Evolutionary conservation across 2,113 vertebrate genomes (phyloP).

Genomic region (Tauraco erythrolophus): DNA sequence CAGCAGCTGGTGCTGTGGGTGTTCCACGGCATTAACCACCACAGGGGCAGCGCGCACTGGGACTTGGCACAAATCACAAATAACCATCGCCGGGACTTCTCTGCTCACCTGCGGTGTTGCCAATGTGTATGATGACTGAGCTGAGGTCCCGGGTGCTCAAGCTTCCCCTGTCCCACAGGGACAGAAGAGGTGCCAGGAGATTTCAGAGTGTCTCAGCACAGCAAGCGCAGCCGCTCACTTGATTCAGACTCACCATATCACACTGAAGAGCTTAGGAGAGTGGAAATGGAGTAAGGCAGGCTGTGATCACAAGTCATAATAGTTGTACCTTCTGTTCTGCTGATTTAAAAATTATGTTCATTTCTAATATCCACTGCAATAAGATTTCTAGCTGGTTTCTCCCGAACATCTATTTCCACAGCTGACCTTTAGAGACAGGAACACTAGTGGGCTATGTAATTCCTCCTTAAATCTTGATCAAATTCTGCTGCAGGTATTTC

Average conservation of each 20-base stretch:
- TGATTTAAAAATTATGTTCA: neutral
- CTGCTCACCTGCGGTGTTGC: neutral
- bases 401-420: neutral
- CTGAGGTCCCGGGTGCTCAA: fast-evolving
- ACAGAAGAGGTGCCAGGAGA: neutral
- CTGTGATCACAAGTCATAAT: neutral
- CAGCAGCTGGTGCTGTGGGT: neutral
- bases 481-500: conserved; percentile 3
- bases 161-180: neutral
- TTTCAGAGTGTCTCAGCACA: neutral
- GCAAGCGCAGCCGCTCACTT: neutral
- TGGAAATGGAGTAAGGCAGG: neutral
- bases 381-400: neutral
- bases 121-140: neutral
- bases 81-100: fast-evolving
- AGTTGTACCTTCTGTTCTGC: neutral
- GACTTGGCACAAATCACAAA: neutral
- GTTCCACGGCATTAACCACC: neutral
- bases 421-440: neutral
- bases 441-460: neutral
- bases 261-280: neutral
- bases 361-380: neutral
- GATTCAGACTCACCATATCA: neutral
- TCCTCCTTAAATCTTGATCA: neutral
- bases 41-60: fast-evolving